These are phyloP conservation scores for Seriola dumerili DNA, from an alignment of 2,113 vertebrate species.

Conservation along the genomic window DNA sequence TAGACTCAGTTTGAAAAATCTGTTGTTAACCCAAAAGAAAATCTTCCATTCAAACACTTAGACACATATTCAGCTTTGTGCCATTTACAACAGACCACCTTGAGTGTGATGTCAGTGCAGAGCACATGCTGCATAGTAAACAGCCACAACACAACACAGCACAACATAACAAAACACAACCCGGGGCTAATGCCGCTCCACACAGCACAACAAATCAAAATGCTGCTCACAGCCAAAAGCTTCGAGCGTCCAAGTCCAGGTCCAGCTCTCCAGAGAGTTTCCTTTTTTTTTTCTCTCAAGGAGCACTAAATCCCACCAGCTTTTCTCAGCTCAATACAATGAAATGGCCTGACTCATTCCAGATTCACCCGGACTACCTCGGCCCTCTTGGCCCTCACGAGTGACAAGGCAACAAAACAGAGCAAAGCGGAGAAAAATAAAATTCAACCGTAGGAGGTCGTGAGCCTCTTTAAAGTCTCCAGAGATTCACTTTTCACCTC, in stretches of 20 bases:
- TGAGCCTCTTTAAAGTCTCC: conserved; percentile 23
- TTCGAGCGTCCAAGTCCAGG: conserved; percentile 47
- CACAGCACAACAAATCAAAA: conserved; percentile 59
- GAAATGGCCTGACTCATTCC: conserved; percentile 66
- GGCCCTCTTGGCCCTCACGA: conserved; percentile 29
- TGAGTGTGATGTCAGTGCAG: conserved; percentile 11
- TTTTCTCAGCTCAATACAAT: conserved; percentile 61
- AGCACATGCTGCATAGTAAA: conserved; percentile 50
- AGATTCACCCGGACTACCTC: conserved; percentile 60
- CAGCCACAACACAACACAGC: conserved; percentile 24
- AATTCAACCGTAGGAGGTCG: conserved; percentile 32
- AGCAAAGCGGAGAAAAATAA: conserved; percentile 38
- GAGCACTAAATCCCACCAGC: conserved; percentile 67
- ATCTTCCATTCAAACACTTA: neutral
- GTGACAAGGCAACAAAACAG: conserved; percentile 60
- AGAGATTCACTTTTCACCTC: conserved; percentile 39
- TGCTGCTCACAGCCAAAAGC: conserved; percentile 69
- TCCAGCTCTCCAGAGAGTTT: conserved; percentile 59
- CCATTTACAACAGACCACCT: conserved; percentile 30
- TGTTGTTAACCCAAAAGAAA: neutral
- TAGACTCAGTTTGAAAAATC: neutral
- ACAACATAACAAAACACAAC: conserved; percentile 49
- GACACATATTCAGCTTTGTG: conserved; percentile 6
- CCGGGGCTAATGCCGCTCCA: conserved; percentile 9
- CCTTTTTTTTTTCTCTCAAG: conserved; percentile 63